Percentiles rank a stretch among this genome's conserved stretches.
phyloP scores from a whole-genome alignment of 35 echinoderm and acorn worm genomes.

The Ophiothrix spiculata region DNA sequence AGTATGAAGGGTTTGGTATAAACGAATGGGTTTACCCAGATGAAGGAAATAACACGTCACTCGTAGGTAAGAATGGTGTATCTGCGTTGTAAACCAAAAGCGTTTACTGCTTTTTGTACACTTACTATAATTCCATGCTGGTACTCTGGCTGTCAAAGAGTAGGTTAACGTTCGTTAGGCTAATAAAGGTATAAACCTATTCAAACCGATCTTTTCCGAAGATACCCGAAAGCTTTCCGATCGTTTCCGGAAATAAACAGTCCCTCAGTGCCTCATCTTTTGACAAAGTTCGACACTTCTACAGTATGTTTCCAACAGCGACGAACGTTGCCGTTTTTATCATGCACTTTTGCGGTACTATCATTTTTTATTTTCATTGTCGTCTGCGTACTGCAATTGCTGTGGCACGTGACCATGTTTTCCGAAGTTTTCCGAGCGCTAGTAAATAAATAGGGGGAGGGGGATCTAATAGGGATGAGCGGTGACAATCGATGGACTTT shows the following conservation, averaged over 20 bases:
- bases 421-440: too few species aligned
- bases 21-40: constrained; percentile 93
- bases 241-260: too few species aligned
- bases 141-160: not conserved
- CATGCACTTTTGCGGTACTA: too few species aligned
- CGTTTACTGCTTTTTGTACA: not conserved
- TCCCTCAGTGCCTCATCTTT: too few species aligned
- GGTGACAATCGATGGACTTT: not conserved
- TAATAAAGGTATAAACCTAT: not conserved
- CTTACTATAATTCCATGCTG: not conserved
- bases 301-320: too few species aligned
- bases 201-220: too few species aligned
- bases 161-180: not conserved
- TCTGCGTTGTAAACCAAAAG: not conserved
- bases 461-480: not conserved
- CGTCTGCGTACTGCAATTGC: too few species aligned
- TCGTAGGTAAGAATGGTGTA: constrained; percentile 92
- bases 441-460: not conserved
- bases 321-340: too few species aligned
- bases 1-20: constrained; percentile 85
- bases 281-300: too few species aligned
- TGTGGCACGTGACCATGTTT: too few species aligned
- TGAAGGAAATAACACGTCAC: constrained; percentile 13
- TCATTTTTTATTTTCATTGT: too few species aligned
- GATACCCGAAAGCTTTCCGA: too few species aligned